Base-by-base conservation (phyloP, 2,888 invertebrate genomes). In the Tineola bisselliella region DNA sequence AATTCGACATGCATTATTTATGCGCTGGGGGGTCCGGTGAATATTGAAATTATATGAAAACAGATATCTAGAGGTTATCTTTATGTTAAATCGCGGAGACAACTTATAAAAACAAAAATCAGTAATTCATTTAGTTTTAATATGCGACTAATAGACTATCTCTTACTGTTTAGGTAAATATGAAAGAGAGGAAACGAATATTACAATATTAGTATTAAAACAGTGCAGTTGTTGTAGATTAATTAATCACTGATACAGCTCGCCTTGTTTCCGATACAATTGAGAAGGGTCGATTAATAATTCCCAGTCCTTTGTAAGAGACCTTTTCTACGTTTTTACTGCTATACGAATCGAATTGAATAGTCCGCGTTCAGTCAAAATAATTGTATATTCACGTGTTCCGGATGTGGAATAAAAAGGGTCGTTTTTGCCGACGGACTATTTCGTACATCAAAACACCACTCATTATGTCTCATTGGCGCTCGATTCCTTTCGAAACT, bases 1-100 rank as follows among this genome's bases (percentile, higher is more conserved):
- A 77, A 81, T 82, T 81, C 77, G 77, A 80, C 81, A 81, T 81
- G 76, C 81, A 84, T 86, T 84, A 84, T 84, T 84, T 81, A 84
- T 83, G 71, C 73, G 73, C 69, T 64, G 72, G 81, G 82, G 79
- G 71, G 75, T 66, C 68, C 73, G 58, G 31, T 44, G 73, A 76
- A 80, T 81, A 82, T 84, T 82, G 82, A 83, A 81, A 83, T 81
- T 74, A 76, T 79, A 77, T 60, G 70, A 76, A 74, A 72, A 79
- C 76, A 76, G 77, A 76, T 73, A 72, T 71, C 58, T 6, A 25
- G 33, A 58, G 58, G 58, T 58, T 58, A 58, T 58, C 58, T 58
- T 33, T 31, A 13, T 58, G 33, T 13, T 4, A 33, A 56, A 58
- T 58, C 58, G 58, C 33, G 33, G 33, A 33, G 25, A 18, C 19